phyloP scores from a whole-genome alignment of 2,113 vertebrate genomes.

The Hemibagrus wyckioides region DNA sequence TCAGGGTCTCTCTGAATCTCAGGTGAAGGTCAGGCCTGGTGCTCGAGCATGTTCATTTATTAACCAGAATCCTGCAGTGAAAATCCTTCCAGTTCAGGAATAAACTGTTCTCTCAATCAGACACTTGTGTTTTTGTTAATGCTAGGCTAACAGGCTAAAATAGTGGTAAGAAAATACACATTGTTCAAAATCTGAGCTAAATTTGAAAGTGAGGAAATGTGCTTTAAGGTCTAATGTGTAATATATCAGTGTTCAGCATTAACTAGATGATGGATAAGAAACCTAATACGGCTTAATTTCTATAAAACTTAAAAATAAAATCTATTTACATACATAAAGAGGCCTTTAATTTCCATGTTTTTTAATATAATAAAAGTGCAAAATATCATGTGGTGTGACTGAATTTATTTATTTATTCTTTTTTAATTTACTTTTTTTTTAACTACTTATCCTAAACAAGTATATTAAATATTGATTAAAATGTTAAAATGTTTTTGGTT shows the following conservation, averaged over 20 bases:
- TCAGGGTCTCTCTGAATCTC: background rate
- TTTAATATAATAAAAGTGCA: background rate
- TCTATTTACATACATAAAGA: background rate
- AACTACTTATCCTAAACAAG: no score
- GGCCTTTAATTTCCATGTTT: background rate
- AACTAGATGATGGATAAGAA: background rate
- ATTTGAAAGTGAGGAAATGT: background rate
- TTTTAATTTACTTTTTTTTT: no score
- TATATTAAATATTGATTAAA: background rate
- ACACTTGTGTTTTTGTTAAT: background rate
- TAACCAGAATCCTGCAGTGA: background rate
- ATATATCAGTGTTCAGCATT: no score
- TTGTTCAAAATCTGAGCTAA: background rate
- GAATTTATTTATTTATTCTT: no score
- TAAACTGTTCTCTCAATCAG: background rate
- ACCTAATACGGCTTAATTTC: background rate
- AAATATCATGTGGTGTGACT: background rate
- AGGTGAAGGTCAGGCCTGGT: background rate
- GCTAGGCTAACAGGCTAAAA: background rate
- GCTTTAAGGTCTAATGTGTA: no score
- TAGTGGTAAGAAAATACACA: background rate
- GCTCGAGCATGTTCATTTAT: background rate
- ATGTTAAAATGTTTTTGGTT: background rate
- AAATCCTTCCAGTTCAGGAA: background rate
- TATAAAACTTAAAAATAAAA: background rate